phyloP scores from a whole-genome alignment of 2,888 invertebrate species.

The Dichetophora obliterata region DNA sequence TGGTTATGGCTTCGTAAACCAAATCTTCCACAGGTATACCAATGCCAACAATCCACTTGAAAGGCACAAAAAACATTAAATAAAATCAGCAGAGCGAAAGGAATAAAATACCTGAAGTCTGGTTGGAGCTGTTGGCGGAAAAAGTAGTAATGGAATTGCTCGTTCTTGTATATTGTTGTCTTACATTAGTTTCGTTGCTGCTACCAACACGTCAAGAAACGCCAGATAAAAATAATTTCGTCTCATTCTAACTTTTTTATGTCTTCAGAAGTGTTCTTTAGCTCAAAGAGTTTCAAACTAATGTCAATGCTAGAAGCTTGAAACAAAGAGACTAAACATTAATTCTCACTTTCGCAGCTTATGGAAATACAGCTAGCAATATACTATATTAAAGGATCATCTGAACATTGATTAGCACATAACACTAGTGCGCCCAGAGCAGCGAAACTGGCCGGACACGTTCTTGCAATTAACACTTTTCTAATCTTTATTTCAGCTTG shows the following conservation, averaged over 20 bases:
- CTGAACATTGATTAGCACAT: background rate
- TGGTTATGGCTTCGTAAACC: conserved; percentile 63
- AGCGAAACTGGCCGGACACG: conserved; percentile 1
- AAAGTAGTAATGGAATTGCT: conserved; percentile 57
- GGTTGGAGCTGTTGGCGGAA: conserved; percentile 66
- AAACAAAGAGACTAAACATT: background rate
- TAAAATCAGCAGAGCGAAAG: background rate
- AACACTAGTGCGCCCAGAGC: background rate
- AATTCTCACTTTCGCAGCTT: background rate
- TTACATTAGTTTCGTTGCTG: background rate
- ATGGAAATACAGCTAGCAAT: too few relatives aligned
- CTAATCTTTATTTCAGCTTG: background rate
- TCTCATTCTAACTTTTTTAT: background rate
- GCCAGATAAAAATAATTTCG: background rate
- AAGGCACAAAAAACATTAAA: background rate
- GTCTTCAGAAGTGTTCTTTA: background rate
- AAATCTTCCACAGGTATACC: conserved; percentile 67
- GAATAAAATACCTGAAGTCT: conserved; percentile 58
- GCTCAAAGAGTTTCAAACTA: background rate
- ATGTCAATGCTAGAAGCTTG: background rate
- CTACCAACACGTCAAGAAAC: background rate
- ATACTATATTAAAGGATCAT: background rate
- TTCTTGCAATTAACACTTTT: conserved; percentile 31
- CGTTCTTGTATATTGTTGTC: conserved; percentile 35
- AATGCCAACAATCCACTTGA: conserved; percentile 65